A percentile compares a stretch with the other conserved stretches of the same genome.
These are phyloP conservation scores for Hydractinia symbiolongicarpus DNA, from an alignment of 30 jellyfish, hydroid and myxozoan species.

Conservation along the genomic window DNA sequence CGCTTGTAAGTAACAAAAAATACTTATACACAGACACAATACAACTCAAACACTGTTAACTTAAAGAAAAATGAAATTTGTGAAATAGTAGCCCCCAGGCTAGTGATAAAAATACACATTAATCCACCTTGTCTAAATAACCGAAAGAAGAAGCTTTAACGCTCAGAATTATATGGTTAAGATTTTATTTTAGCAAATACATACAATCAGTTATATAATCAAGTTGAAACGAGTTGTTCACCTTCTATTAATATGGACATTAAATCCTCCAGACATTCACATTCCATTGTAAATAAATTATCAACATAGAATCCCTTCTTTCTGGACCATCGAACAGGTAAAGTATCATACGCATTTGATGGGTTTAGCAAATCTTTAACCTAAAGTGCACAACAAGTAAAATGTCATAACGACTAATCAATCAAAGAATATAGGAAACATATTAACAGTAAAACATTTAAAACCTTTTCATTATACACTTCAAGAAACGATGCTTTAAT, in stretches of 20 bases:
- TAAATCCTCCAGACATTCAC: slow-evolving; percentile 65
- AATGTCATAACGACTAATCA: background rate
- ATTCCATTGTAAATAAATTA: slow-evolving; percentile 72
- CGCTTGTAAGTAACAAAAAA: no score
- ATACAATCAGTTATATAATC: no score
- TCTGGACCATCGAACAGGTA: slow-evolving; percentile 94
- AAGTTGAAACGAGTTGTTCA: background rate
- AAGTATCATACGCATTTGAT: slow-evolving; percentile 73
- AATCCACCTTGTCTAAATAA: no score
- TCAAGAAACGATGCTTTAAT: slow-evolving; percentile 75
- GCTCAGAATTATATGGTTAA: no score
- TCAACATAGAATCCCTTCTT: slow-evolving; percentile 84
- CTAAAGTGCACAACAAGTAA: slow-evolving; percentile 17
- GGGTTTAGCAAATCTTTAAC: slow-evolving; percentile 92
- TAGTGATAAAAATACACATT: no score
- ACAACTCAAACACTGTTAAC: no score
- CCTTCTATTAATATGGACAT: slow-evolving; percentile 77
- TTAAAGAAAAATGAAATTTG: no score
- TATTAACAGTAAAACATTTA: background rate
- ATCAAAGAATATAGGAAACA: background rate
- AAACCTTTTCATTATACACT: slow-evolving; percentile 94
- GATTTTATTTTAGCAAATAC: no score
- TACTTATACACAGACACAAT: no score
- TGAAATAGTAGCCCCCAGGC: no score
- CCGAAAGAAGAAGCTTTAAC: no score